Base-by-base conservation (phyloP, 2,113 vertebrate species). In the Callithrix jacchus region DNA sequence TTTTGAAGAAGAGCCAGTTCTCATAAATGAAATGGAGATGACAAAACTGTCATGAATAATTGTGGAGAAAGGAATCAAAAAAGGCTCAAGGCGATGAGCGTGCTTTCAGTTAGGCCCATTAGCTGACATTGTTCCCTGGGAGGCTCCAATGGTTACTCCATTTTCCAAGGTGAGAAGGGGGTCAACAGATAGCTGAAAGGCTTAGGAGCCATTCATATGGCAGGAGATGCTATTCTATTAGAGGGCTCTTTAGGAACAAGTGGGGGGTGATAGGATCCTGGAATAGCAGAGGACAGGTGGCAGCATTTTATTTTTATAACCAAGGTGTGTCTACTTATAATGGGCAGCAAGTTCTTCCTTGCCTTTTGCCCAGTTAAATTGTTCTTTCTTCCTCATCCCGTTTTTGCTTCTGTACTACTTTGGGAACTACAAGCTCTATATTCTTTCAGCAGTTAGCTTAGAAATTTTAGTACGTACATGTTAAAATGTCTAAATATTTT, bases 401-500 rank as follows among this genome's bases (percentile, higher is more conserved):
- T 54, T 54, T 81, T 52, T 8, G 9, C 14, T 27, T 2, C 11
- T 6, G 1, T 80, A 49, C 35, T 77, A 61, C 37, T 89, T 68
- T 11, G 37, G 45, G 56, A 88, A 8, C 5, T 2, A 40, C 70
- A 92, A 61, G 95, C 27, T 87, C n/a, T 68, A 18, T 61, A 45
- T 45, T 81, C 27, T 87, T 68, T 81, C 21, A 84, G 30, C 6
- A 45, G 40, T 45, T 94, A 54, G 4, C 27, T 64, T 82, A 85
- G 27, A 68, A 61, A 71, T 74, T 87, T 90, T 66, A 16, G 11
- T 54, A 80, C 6, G 1, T 4, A 23, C 20, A 61, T 66, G 25
- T 54, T 71, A 96, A 97, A 87, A 83, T 89, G 12, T 87, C 23
- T 74, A 76, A 91, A 56, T 87, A 87, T 42, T 64, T 96, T 77